Conservation (phyloP, 1,140 invertebrate genomes). For the Apis cerana region DNA sequence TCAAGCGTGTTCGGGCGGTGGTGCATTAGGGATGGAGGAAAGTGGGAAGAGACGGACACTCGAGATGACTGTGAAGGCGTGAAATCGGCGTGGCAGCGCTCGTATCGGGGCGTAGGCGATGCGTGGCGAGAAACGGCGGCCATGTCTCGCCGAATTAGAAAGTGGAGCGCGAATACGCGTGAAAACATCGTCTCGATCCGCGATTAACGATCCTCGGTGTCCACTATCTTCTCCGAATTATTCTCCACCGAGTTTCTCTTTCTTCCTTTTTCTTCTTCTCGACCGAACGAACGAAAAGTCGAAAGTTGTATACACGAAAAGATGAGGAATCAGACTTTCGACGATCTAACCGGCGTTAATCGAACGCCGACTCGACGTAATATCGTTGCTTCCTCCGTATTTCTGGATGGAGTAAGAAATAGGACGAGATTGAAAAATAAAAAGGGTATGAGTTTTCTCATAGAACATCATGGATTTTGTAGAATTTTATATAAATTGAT, state of each 20-base stretch:
- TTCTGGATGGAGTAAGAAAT: too few relatives aligned
- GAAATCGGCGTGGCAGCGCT: constrained; percentile 5
- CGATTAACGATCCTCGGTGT: background rate
- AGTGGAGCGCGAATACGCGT: background rate
- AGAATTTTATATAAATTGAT: background rate
- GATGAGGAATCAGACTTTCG: too few relatives aligned
- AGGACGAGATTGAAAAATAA: too few relatives aligned
- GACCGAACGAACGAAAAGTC: too few relatives aligned
- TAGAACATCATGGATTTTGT: background rate
- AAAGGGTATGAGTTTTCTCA: too few relatives aligned
- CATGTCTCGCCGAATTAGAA: background rate
- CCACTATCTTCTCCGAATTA: background rate
- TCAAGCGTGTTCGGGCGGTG: background rate
- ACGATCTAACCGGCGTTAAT: too few relatives aligned
- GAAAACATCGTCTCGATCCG: background rate
- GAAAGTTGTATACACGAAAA: too few relatives aligned
- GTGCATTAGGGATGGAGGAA: background rate
- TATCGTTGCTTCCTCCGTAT: too few relatives aligned
- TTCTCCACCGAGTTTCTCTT: too few relatives aligned
- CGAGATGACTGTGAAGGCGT: constrained; percentile 8
- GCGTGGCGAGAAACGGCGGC: constrained; percentile 10
- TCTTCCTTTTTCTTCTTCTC: background rate
- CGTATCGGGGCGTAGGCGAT: background rate
- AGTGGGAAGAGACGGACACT: background rate
- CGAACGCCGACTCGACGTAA: too few relatives aligned